Conservation (phyloP, 2,888 invertebrate genomes). For the Neoitamus cyanurus region DNA sequence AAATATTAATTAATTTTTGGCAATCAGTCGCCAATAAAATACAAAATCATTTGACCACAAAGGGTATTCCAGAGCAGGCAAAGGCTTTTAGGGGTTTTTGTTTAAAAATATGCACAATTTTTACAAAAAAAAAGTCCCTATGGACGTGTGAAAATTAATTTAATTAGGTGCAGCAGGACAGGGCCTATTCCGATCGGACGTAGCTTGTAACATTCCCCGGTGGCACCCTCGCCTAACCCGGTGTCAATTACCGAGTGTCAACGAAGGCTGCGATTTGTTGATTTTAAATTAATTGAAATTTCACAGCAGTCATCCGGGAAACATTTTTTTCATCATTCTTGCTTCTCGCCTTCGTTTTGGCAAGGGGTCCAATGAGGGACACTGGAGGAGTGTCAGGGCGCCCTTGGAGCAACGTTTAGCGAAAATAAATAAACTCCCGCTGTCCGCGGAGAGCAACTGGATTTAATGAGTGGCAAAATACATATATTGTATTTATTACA, state of each 20-base stretch:
- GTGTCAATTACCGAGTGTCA: slow-evolving; percentile 38
- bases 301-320: not conserved
- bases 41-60: slow-evolving; percentile 36
- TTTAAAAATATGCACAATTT: not conserved
- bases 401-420: not conserved
- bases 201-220: not conserved
- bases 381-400: not conserved
- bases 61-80: not conserved
- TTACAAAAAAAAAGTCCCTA: not conserved
- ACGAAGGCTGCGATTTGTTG: slow-evolving; percentile 30
- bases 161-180: slow-evolving; percentile 20
- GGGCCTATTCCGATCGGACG: not conserved
- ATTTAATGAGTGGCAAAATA: not conserved
- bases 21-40: slow-evolving; percentile 22
- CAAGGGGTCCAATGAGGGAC: not conserved
- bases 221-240: not conserved
- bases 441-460: not conserved
- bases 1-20: slow-evolving; percentile 41
- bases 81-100: slow-evolving; percentile 11
- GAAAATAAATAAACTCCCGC: slow-evolving; percentile 9
- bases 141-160: slow-evolving; percentile 30
- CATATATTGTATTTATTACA: not conserved
- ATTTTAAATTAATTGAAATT: slow-evolving; percentile 40
- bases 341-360: not conserved
- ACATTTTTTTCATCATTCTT: not conserved